Evolutionary conservation across 2,797 vertebrate species (phyloP).

Genomic region (Myotis vivesi): DNA sequence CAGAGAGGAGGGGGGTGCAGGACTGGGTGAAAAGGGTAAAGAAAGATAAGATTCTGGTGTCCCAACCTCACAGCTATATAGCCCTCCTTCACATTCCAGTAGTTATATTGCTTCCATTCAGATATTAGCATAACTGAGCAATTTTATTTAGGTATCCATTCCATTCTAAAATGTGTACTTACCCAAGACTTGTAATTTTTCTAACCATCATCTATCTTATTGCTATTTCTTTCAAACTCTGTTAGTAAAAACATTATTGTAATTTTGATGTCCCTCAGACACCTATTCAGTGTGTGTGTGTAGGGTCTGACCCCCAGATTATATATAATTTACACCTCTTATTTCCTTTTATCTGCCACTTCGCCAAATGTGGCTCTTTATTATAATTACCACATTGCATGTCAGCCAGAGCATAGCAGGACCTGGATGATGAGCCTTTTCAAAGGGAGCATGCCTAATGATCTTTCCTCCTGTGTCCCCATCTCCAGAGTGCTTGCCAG

Average conservation of each 20-base stretch:
- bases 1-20: not conserved
- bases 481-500: not conserved
- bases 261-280: not conserved
- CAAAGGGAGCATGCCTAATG: not conserved
- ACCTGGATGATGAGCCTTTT: not conserved
- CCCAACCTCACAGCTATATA: not conserved
- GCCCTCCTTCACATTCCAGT: not conserved
- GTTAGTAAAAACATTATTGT: not conserved
- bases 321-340: not conserved
- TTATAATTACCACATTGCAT: not conserved
- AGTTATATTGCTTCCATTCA: not conserved
- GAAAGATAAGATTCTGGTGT: not conserved
- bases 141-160: not conserved
- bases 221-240: not conserved
- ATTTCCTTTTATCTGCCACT: not conserved
- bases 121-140: not conserved
- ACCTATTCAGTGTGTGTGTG: not conserved
- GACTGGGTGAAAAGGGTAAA: not conserved
- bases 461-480: not conserved
- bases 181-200: not conserved
- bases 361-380: not conserved
- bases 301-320: not conserved
- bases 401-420: not conserved
- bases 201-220: not conserved
- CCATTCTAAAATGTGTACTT: not conserved